Percentiles rank a stretch among this genome's conserved stretches.
Conservation (phyloP, 2,797 vertebrate species). For the Coendou prehensilis region DNA sequence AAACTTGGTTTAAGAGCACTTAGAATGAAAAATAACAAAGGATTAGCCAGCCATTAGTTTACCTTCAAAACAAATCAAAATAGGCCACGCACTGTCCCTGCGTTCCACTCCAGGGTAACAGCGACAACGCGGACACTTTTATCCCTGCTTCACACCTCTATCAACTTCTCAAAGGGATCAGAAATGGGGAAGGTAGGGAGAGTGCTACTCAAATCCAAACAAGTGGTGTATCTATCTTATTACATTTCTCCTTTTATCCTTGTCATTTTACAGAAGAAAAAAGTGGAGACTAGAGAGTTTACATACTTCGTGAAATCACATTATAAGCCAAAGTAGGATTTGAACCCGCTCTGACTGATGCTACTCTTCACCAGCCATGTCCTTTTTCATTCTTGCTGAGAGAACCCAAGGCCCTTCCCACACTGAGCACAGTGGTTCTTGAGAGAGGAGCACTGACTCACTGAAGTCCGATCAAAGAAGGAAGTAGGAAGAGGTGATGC, state of each 20-base stretch:
- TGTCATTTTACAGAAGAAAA: slow-evolving; percentile 18
- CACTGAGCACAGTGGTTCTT: not conserved
- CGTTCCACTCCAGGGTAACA: not conserved
- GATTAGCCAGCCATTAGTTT: not conserved
- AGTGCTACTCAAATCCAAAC: not conserved
- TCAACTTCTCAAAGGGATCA: not conserved
- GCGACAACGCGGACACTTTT: not conserved
- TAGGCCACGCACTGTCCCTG: not conserved
- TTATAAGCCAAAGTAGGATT: not conserved
- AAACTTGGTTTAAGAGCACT: not conserved
- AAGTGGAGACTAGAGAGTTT: not conserved
- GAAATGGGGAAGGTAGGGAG: not conserved
- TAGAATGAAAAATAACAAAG: not conserved
- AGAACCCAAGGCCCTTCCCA: not conserved
- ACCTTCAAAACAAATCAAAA: not conserved
- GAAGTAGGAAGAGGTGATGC: not conserved
- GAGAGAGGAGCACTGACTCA: not conserved
- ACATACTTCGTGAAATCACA: not conserved
- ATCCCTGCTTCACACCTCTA: not conserved
- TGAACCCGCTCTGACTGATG: not conserved
- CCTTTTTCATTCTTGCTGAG: not conserved
- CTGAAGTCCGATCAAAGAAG: not conserved
- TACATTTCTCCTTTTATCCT: not conserved
- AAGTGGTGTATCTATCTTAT: not conserved
- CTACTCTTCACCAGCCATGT: not conserved